Evolutionary conservation across 2,888 invertebrate genomes (phyloP).

Genomic region (Cephus pygmeus): DNA sequence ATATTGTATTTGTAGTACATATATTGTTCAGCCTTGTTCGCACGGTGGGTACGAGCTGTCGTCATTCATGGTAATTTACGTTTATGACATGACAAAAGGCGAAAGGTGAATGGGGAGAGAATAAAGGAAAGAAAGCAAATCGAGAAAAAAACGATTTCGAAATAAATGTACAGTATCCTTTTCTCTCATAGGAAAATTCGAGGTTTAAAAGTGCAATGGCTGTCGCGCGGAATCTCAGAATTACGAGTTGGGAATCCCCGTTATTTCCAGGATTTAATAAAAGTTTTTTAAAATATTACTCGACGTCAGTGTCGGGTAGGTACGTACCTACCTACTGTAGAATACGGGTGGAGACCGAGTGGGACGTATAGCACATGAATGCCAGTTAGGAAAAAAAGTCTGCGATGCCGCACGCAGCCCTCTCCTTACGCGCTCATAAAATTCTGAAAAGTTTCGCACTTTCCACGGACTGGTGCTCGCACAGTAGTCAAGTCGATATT

Average conservation of each 20-base stretch:
- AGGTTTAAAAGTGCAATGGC: not conserved
- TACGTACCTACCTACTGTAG: not conserved
- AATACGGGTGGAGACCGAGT: not conserved
- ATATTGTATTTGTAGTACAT: not conserved
- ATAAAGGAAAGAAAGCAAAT: not conserved
- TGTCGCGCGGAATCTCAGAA: not conserved
- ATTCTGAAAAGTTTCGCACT: slow-evolving; percentile 38
- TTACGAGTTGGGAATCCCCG: not conserved
- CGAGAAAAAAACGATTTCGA: not conserved
- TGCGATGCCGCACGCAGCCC: slow-evolving; percentile 25
- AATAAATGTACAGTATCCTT: not conserved
- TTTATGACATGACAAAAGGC: not conserved
- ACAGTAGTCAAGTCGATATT: not conserved
- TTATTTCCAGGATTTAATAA: slow-evolving; percentile 6
- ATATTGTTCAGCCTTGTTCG: not conserved
- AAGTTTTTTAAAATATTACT: slow-evolving; percentile 4
- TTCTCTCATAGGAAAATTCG: not conserved
- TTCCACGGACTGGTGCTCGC: slow-evolving; percentile 9
- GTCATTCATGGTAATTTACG: not conserved
- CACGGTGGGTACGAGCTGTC: not conserved
- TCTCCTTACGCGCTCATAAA: slow-evolving; percentile 36
- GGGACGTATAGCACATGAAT: not conserved
- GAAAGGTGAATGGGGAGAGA: not conserved
- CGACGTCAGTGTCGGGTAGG: not conserved
- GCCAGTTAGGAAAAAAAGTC: slow-evolving; percentile 8